Base-by-base conservation (phyloP, 2,888 invertebrate genomes). In the Leptura quadrifasciata region DNA sequence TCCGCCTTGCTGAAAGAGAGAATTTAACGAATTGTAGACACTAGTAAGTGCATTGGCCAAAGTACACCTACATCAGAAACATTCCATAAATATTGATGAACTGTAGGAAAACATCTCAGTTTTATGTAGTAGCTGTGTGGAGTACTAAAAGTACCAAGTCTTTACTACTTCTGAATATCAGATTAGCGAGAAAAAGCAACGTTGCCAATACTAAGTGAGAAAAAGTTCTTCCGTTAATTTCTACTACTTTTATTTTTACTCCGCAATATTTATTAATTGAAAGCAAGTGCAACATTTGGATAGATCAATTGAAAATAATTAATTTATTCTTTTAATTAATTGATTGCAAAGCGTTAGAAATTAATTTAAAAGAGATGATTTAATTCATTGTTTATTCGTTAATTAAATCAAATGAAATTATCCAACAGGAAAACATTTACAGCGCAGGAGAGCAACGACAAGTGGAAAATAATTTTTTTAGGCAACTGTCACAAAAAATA, bases 31-130 rank as follows among this genome's bases (percentile, higher is more conserved):
- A 31, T 0, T 31, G 27, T 47, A 47, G 47, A 15, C 5, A n/a
- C 47, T 15, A 61, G 58, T 72, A 72, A 55, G 76, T 63, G 72
- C 76, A 72, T 72, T 72, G 76, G 55, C 68, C 76, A 60, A 52
- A 47, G 71, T 65, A 64, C 63, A 55, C 54, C 47, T 57, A 55
- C 35, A 55, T 69, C 31, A 35, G 35, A 24, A 67, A 47, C 74
- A 55, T 64, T 47, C 60, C 61, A 76, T 76, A 76, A 76, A 76
- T 76, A 76, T 76, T 76, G 76, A 76, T 76, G 74, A 72, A 71
- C 71, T 63, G 76, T 71, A 76, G 65, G 65, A 55, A 58, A 63
- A 54, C 63, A 64, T 75, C 57, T 60, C 63, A 71, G 54, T 70
- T 74, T 69, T 65, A 70, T 64, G 39, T 74, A 69, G 69, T 69